Evolutionary conservation across 2,888 invertebrate genomes (phyloP).

Genomic region (Acanthosepion lycidas): DNA sequence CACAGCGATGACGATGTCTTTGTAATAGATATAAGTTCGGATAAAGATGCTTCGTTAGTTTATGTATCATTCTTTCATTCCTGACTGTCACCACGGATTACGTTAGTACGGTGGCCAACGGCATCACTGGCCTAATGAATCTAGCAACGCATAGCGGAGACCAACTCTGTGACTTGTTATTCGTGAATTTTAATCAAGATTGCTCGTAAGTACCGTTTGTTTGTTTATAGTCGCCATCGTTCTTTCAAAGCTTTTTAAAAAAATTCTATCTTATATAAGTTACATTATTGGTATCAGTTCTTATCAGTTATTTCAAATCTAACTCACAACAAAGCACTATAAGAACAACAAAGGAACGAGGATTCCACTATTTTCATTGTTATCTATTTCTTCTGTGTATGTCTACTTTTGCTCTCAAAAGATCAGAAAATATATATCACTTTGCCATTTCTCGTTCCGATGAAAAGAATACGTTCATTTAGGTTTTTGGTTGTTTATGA

Average conservation of each 20-base stretch:
- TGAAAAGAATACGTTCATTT: no score
- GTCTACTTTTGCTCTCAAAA: no score
- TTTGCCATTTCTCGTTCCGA: no score
- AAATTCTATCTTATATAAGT: neutral
- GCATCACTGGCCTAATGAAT: slow-evolving; percentile 86
- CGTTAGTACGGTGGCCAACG: slow-evolving; percentile 66
- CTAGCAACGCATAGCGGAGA: slow-evolving; percentile 86
- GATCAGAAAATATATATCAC: no score
- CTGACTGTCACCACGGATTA: slow-evolving; percentile 62
- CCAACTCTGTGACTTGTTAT: slow-evolving; percentile 84
- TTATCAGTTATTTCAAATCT: neutral
- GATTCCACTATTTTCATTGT: neutral
- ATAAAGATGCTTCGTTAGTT: slow-evolving; percentile 34
- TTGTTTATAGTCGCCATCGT: slow-evolving; percentile 35
- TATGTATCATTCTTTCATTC: neutral
- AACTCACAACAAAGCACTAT: neutral
- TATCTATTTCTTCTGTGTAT: neutral
- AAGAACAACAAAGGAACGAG: neutral
- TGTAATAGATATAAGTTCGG: neutral
- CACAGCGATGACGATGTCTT: neutral
- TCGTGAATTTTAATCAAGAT: slow-evolving; percentile 98
- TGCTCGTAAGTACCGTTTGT: slow-evolving; percentile 87
- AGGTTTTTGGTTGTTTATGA: no score
- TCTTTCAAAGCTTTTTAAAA: neutral
- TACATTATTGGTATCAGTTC: neutral